Percentiles rank a stretch among this genome's conserved stretches.
These are phyloP conservation scores for Hemibagrus guttatus DNA, from an alignment of 2,797 vertebrate genomes.

Conservation along the genomic window DNA sequence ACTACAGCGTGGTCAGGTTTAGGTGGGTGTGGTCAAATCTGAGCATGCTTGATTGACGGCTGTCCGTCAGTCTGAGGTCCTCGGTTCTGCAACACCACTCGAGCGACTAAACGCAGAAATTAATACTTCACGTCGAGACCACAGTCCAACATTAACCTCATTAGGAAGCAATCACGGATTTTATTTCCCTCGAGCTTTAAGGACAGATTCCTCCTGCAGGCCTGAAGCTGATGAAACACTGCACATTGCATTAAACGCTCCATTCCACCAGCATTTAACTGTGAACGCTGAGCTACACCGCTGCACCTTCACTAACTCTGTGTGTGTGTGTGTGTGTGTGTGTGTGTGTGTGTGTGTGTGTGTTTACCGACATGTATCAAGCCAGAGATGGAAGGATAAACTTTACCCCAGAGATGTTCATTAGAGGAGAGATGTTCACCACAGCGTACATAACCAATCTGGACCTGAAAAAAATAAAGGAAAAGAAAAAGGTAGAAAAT, in stretches of 20 bases:
- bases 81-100: not conserved
- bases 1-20: not conserved
- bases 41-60: not conserved
- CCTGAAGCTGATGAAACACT: not conserved
- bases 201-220: not conserved
- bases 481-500: not conserved
- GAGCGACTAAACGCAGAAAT: not conserved
- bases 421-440: not conserved
- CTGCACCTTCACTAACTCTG: not conserved
- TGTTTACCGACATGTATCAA: not conserved
- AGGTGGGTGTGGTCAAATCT: not conserved
- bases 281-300: not conserved
- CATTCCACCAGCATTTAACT: not conserved
- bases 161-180: not conserved
- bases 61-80: not conserved
- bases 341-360: slow-evolving; percentile 14
- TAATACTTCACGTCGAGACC: not conserved
- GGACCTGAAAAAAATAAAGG: not conserved
- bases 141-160: slow-evolving; percentile 10
- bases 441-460: not conserved
- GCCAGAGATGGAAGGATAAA: not conserved
- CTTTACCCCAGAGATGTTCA: not conserved
- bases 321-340: slow-evolving; percentile 6
- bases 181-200: not conserved
- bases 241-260: not conserved